A percentile compares a stretch with the other conserved stretches of the same genome.
phyloP scores from a whole-genome alignment of 2,113 vertebrate genomes.

The Sturnus vulgaris region DNA sequence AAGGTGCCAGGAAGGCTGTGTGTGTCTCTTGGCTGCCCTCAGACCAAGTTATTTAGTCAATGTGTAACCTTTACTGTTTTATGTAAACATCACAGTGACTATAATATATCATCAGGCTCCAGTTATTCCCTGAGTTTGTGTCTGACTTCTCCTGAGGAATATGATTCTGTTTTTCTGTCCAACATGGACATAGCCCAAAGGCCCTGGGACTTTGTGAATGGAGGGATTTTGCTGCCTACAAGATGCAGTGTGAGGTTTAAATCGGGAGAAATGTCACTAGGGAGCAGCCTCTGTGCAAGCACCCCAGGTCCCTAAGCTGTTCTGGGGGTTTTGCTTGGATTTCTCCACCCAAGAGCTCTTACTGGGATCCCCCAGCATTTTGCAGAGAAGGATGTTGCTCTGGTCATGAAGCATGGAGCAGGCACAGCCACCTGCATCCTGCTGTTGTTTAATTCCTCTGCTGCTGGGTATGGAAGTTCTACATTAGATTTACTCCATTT shows the following conservation, averaged over 20 bases:
- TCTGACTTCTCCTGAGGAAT: neutral
- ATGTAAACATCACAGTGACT: neutral
- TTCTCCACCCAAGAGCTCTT: neutral
- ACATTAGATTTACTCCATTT: neutral
- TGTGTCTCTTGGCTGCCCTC: slow-evolving; percentile 18
- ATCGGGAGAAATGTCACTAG: neutral
- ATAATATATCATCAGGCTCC: neutral
- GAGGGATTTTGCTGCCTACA: neutral
- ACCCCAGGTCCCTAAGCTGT: neutral
- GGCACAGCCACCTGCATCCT: neutral
- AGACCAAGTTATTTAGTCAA: neutral
- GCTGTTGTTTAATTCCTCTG: neutral
- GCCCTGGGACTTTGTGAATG: neutral
- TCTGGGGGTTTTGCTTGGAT: neutral
- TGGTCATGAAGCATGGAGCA: neutral
- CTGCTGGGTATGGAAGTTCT: neutral
- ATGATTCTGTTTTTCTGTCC: neutral
- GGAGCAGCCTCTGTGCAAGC: neutral
- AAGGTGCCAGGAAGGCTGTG: neutral
- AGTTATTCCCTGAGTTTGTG: neutral
- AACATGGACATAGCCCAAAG: neutral
- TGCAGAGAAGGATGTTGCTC: neutral
- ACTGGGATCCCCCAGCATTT: neutral
- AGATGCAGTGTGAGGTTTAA: neutral
- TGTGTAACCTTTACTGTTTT: neutral